Evolutionary conservation across 2,797 vertebrate genomes (phyloP), one percentile per base, ranked within the genome.

Genomic region (Lagocephalus sceleratus): DNA sequence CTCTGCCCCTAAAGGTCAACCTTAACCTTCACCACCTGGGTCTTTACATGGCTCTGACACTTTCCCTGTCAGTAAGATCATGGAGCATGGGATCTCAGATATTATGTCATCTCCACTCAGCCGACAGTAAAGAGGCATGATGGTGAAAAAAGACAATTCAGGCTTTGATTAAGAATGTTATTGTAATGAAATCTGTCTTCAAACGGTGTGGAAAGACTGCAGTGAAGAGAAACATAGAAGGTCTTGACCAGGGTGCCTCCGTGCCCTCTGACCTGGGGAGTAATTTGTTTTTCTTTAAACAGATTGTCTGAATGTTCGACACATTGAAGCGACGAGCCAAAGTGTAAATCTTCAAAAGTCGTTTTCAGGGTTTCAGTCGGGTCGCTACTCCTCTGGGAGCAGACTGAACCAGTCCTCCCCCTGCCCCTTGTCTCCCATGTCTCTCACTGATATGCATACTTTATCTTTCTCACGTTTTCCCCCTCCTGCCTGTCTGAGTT

Each of bases 121-220:
- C 61, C 56, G 2, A 72, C 64, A 54, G 44, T 22, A 54, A 75
- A 53, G 55, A 76, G 64, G 63, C 54, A 73, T 59, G 64, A 76
- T 79, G 63, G 56, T 54, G 51, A 70, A 62, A 61, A 81, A 73
- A 81, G 79, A 60, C 67, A 84, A 75, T 75, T 81, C 85, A 77
- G 87, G 84, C 88, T 88, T 87, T 88, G 88, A 90, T 90, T 90
- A 86, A 70, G 75, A 71, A 50, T 91, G 90, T 91, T 92, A 78
- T 90, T 84, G 90, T 86, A 91, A 92, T 81, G 63, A 75, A 87
- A 92, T 89, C 82, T 79, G 80, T 75, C 89, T 92, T 92, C 90
- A 91, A 88, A 91, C 83, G 66, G 78, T 19, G 73, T 55, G 65
- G 68, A 80, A 65, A 72, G 73, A 66, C 65, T 58, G 72, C 64